A percentile compares a stretch with the other conserved stretches of the same genome.
These are phyloP conservation scores for Sylvia borin DNA, from an alignment of 2,797 vertebrate genomes.

Conservation along the genomic window DNA sequence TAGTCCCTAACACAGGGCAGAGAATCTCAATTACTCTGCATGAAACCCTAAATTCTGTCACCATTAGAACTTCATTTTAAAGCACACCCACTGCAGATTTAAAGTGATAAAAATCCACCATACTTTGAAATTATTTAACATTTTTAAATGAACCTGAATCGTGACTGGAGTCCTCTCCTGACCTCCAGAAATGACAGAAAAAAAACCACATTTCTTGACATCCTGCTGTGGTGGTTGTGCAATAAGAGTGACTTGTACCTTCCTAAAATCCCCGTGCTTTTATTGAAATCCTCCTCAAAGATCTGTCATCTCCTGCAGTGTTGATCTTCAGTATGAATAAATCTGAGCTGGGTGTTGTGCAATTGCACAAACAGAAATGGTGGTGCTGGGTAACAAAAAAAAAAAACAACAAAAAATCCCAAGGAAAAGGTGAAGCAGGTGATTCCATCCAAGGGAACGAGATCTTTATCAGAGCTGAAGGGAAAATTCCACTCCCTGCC, in stretches of 20 bases:
- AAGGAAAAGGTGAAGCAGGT: background rate
- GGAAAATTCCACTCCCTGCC: background rate
- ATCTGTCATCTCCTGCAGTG: background rate
- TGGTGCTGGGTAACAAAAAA: background rate
- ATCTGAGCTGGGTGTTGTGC: background rate
- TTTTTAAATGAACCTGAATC: background rate
- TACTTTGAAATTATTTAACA: background rate
- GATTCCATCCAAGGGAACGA: background rate
- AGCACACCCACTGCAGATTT: background rate
- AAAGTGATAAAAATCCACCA: background rate
- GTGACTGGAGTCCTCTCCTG: background rate
- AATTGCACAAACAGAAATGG: background rate
- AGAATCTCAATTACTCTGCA: background rate
- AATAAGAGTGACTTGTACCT: background rate
- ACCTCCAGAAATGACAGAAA: background rate
- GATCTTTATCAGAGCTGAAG: background rate
- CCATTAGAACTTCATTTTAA: background rate
- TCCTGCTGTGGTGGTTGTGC: background rate
- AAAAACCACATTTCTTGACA: background rate
- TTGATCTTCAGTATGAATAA: no score
- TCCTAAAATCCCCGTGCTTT: background rate
- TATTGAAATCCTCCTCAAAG: background rate
- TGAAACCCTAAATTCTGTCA: background rate
- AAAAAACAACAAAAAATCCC: no score
- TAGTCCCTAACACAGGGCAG: background rate